A percentile compares a stretch with the other conserved stretches of the same genome.
These are phyloP conservation scores for Cliona cf. orientalis DNA, from an alignment of 37 sponge, comb jelly and placozoan species.

Conservation along the genomic window DNA sequence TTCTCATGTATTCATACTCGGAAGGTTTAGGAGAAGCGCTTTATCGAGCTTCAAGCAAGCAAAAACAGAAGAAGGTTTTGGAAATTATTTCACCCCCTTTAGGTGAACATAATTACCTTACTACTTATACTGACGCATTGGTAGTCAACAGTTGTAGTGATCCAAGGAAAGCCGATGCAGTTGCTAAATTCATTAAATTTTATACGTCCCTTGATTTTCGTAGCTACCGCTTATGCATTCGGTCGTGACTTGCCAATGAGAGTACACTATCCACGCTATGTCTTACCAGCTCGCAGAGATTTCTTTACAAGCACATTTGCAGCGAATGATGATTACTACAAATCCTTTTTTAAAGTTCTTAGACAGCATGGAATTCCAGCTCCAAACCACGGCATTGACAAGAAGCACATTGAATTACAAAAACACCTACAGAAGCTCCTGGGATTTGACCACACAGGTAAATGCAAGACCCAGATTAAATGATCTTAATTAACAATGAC, in stretches of 20 bases:
- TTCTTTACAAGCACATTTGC: no score
- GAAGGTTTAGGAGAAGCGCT: neutral
- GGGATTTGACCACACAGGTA: neutral
- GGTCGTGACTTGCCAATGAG: neutral
- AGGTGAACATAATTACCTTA: neutral
- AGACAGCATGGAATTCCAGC: constrained; percentile 26
- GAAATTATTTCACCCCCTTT: neutral
- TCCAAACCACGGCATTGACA: constrained; percentile 26
- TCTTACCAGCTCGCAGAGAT: neutral
- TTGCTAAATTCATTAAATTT: neutral
- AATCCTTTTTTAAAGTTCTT: neutral
- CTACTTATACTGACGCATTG: constrained; percentile 26
- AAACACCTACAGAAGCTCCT: neutral
- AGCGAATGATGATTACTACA: neutral
- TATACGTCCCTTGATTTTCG: neutral
- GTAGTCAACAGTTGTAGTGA: constrained; percentile 20
- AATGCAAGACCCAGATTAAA: no score
- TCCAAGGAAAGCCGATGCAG: neutral
- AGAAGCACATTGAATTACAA: neutral
- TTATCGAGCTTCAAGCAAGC: neutral
- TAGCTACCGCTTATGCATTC: neutral
- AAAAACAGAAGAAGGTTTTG: neutral
- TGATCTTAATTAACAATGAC: no score
- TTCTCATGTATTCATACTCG: neutral
- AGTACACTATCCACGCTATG: neutral